phyloP scores from a whole-genome alignment of 2,797 vertebrate genomes.

The Amblyraja radiata region DNA sequence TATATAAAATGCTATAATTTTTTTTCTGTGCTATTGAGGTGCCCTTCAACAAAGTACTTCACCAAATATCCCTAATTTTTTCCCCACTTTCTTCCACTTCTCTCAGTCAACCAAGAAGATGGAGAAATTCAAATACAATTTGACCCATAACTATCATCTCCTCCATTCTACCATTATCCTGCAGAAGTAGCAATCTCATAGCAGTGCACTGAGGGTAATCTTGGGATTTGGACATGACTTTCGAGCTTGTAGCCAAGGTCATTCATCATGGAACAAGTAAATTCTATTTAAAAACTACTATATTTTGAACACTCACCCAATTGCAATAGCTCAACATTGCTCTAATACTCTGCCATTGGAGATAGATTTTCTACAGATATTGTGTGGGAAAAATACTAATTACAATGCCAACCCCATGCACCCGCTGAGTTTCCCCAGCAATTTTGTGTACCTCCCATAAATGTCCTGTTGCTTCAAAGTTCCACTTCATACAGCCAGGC shows the following conservation, averaged over 20 bases:
- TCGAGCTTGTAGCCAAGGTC: not conserved
- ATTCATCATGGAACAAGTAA: not conserved
- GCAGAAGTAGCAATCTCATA: not conserved
- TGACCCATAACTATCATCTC: not conserved
- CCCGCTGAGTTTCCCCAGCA: too few relatives aligned
- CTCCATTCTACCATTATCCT: not conserved
- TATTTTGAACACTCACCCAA: not conserved
- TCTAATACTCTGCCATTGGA: not conserved
- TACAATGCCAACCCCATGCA: too few relatives aligned
- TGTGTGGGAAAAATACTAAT: not conserved
- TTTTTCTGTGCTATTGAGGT: not conserved
- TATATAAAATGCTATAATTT: not conserved
- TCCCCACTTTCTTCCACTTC: not conserved
- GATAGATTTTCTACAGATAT: not conserved
- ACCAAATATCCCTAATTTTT: not conserved
- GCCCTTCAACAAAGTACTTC: not conserved
- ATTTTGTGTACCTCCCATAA: too few relatives aligned
- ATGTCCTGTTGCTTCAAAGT: not conserved
- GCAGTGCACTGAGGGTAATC: not conserved
- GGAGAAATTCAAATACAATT: not conserved
- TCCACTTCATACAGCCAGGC: not conserved
- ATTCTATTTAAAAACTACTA: not conserved
- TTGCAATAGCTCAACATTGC: not conserved
- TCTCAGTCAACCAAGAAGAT: not conserved
- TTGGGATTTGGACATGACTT: not conserved